Percentiles rank a stretch among this genome's conserved stretches.
phyloP scores from a whole-genome alignment of 2,113 vertebrate species.

The Semicossyphus pulcher region DNA sequence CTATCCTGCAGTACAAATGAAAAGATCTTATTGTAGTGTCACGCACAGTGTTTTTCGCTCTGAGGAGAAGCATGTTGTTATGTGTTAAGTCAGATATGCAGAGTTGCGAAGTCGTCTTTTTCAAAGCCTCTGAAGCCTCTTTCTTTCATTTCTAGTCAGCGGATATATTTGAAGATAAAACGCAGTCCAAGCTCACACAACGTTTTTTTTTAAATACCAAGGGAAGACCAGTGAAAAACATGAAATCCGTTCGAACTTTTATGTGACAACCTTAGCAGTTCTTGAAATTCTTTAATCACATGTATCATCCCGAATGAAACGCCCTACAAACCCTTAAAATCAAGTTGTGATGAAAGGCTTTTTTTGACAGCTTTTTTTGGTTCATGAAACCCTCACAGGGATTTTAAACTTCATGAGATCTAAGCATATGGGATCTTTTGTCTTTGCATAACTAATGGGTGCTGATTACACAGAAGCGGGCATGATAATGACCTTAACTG shows the following conservation, averaged over 20 bases:
- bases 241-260: constrained; percentile 41
- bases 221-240: constrained; percentile 41
- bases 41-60: constrained; percentile 1
- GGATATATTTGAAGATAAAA: constrained; percentile 56
- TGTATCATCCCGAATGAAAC: constrained; percentile 42
- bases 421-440: neutral
- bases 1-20: constrained; percentile 15
- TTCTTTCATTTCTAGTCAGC: constrained; percentile 39
- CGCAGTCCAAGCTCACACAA: constrained; percentile 15
- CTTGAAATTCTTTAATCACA: constrained; percentile 43
- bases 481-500: constrained; percentile 45
- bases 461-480: constrained; percentile 68
- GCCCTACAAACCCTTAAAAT: constrained; percentile 22
- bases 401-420: constrained; percentile 14
- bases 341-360: neutral
- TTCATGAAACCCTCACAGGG: neutral
- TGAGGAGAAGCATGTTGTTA: constrained; percentile 32
- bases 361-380: constrained; percentile 9
- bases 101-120: constrained; percentile 29
- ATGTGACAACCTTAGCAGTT: constrained; percentile 54
- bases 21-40: constrained; percentile 43
- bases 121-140: constrained; percentile 31
- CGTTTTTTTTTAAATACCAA: constrained; percentile 22
- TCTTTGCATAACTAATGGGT: constrained; percentile 23
- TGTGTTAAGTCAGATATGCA: constrained; percentile 26